Base-by-base conservation (phyloP, 2,113 vertebrate genomes). In the Ageneiosus marmoratus region DNA sequence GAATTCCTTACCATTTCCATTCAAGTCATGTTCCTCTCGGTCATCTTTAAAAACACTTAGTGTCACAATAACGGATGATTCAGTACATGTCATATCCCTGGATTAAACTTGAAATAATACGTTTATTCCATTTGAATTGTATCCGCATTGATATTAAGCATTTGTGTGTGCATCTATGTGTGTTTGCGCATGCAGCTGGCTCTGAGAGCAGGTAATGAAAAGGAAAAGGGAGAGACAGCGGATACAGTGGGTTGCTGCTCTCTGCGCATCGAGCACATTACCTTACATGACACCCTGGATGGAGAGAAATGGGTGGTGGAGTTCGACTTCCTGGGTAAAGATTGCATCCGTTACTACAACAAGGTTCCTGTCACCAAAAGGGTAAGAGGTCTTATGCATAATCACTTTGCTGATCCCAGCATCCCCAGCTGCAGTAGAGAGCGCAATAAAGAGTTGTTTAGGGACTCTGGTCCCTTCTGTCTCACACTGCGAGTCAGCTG, bases 281-380 rank as follows among this genome's bases (percentile, higher is more conserved):
- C 90, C 55, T 91, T 95, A 48, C 93, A 93, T 0, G 60, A 89
- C n/a, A 67, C 90, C 51, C 93, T 94, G 83, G 89, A 92, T 0
- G 93, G 89, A 34, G 89, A 88, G 12, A 82, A 91, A 0, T 79
- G 37, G 22, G 83, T 94, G 29, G 90, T 94, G 84, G 93, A 94
- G 70, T 95, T 95, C 15, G 88, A 94, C 92, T 95, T 95, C 91
- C 94, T 93, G 90, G 95, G 92, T 90, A 95, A 96, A 93, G 93
- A 95, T 83, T 93, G 89, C 46, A 92, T 93, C 86, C 93, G 94
- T 82, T 93, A 94, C 88, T 94, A 94, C 89, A 91, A 92, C 89
- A 93, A 94, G 86, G 91, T 91, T 53, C 89, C 94, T 0, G 92
- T 95, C 85, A 89, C 89, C 83, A 95, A 90, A 50, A 91, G 91